These are phyloP conservation scores for Tragelaphus buxtoni DNA, from an alignment of 2,113 vertebrate species.

Conservation along the genomic window DNA sequence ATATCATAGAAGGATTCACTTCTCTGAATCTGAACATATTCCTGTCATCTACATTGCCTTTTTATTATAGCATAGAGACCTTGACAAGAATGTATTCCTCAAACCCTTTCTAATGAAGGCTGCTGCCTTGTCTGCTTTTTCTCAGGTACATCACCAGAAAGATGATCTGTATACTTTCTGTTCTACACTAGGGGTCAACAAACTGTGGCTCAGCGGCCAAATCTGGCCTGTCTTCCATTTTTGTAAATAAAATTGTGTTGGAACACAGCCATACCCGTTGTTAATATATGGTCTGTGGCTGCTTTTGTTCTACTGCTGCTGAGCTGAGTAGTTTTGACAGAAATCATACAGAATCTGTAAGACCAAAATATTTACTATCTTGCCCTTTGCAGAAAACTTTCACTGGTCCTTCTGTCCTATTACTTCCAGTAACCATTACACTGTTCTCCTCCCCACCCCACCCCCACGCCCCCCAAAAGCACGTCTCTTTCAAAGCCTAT, in stretches of 20 bases:
- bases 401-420: not conserved
- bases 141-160: not conserved
- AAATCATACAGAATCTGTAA: not conserved
- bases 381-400: not conserved
- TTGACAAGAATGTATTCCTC: not conserved
- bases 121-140: not conserved
- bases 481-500: not conserved
- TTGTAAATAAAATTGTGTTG: not conserved
- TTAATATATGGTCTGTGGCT: not conserved
- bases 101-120: not conserved
- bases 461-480: not conserved
- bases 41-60: constrained; percentile 17
- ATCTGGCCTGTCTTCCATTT: not conserved
- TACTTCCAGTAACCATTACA: not conserved
- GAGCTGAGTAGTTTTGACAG: not conserved
- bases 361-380: not conserved
- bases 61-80: not conserved
- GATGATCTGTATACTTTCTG: not conserved
- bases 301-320: not conserved
- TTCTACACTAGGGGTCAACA: not conserved
- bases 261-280: not conserved
- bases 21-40: constrained; percentile 24
- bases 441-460: not conserved
- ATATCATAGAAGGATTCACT: not conserved
- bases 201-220: not conserved